These are phyloP conservation scores for Pemphigus obesinymphae DNA, from an alignment of 1,140 invertebrate genomes.

Conservation along the genomic window DNA sequence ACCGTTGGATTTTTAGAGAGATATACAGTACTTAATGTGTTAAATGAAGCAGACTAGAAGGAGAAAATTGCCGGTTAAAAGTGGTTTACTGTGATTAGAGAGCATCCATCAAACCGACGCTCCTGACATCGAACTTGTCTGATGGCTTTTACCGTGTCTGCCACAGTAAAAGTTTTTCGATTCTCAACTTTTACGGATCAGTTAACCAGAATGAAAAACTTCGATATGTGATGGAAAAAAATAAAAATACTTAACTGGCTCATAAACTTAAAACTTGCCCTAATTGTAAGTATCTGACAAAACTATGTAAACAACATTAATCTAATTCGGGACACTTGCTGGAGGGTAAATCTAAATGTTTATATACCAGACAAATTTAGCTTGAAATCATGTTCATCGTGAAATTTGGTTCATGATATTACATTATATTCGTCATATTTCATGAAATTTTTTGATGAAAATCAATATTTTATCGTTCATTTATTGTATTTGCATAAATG, in stretches of 20 bases:
- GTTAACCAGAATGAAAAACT: conserved; percentile 38
- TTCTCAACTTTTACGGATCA: conserved; percentile 39
- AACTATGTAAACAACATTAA: conserved; percentile 24
- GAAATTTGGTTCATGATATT: too few species aligned
- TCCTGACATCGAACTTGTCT: conserved; percentile 39
- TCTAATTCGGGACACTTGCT: not conserved
- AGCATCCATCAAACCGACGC: conserved; percentile 37
- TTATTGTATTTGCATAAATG: too few species aligned
- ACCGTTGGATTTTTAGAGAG: not conserved
- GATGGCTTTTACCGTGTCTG: conserved; percentile 35
- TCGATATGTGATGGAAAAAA: not conserved
- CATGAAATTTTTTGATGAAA: too few species aligned
- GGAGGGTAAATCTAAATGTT: not conserved
- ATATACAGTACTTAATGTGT: conserved; percentile 32
- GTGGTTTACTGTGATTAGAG: conserved; percentile 40
- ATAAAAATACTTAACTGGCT: conserved; percentile 14
- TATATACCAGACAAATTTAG: not conserved
- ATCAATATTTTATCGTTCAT: too few species aligned
- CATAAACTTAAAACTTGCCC: not conserved
- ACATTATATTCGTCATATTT: too few species aligned
- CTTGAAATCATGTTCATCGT: not conserved
- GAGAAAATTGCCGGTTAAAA: conserved; percentile 34
- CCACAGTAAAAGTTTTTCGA: conserved; percentile 36
- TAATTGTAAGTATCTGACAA: conserved; percentile 10
- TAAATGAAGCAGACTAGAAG: conserved; percentile 13